Conservation (phyloP, 92 coral and sea anemone genomes). For the Micromussa lordhowensis region DNA sequence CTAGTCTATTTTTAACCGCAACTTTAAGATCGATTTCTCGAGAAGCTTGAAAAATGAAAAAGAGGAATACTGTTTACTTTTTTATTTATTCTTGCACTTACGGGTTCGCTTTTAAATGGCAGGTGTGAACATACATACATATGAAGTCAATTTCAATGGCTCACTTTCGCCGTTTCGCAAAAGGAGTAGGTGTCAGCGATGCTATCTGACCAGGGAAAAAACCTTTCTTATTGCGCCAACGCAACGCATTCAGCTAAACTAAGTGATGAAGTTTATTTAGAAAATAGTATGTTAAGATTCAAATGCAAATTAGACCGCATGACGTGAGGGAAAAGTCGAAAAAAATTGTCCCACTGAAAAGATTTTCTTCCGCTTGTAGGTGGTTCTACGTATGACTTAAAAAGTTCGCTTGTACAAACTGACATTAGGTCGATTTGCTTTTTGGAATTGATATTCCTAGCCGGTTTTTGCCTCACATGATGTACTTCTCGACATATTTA, state of each 20-base stretch:
- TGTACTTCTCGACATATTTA: neutral
- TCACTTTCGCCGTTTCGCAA: neutral
- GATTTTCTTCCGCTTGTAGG: neutral
- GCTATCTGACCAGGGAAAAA: neutral
- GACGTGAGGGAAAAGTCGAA: conserved; percentile 10
- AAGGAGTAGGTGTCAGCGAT: neutral
- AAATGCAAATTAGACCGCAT: conserved; percentile 29
- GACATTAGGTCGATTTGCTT: neutral
- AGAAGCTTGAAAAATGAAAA: neutral
- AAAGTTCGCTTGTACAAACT: neutral
- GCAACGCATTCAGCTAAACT: neutral
- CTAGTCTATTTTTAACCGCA: neutral
- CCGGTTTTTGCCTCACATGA: neutral
- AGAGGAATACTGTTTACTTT: neutral
- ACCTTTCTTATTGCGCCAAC: neutral
- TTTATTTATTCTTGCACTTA: neutral
- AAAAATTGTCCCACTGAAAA: neutral
- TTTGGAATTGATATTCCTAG: neutral
- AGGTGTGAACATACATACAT: neutral
- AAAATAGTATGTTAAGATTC: neutral
- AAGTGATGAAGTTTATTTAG: neutral
- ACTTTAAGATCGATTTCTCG: neutral
- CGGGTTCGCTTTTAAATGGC: neutral
- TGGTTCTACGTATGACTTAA: neutral
- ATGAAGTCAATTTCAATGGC: neutral